Evolutionary conservation across 2,888 invertebrate genomes (phyloP), one percentile per base, ranked within the genome.

Genomic region (Mimumesa dahlbomi): DNA sequence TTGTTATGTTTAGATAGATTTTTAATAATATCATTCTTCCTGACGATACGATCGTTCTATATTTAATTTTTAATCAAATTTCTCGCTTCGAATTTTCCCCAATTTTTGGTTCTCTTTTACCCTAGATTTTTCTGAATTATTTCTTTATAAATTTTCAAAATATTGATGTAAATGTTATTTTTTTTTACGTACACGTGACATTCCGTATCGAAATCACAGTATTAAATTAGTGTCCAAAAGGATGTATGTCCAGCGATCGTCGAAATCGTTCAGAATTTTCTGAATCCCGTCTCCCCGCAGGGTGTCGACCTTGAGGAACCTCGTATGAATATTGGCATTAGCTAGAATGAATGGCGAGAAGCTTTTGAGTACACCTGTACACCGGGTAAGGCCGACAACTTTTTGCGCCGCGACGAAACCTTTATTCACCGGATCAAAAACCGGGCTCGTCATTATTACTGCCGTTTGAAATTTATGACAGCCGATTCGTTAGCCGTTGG

Each of bases 351-450:
- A 36, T 16, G 48, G 31, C 48, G 43, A 49, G 61, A 67, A 69
- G 53, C 46, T 66, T 73, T 73, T 66, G 73, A 56, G 34, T 62
- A 43, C 58, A 72, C 58, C 58, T 62, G 66, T 72, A 57, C 72
- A 43, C 19, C 38, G 49, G 57, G 64, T 70, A 66, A 71, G 62
- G 61, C 49, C 61, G 40, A 66, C 72, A 43, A 59, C 61, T 72
- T 73, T 73, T 73, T 66, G 49, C 62, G 18, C 18, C 22, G 14
- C 25, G 52, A 38, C 50, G 46, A 46, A 68, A 57, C 57, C 50
- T 50, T 68, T 65, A 52, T 46, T 56, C 65, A 56, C 48, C 22
- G 46, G 21, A 53, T 70, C 64, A 48, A 59, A 70, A 34, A 50
- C 50, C 50, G 42, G 52, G 49, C 49, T 54, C 42, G 21, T 65